A percentile compares a stretch with the other conserved stretches of the same genome.
These are phyloP conservation scores for Acanthornis magna DNA, from an alignment of 2,797 vertebrate genomes.

Conservation along the genomic window DNA sequence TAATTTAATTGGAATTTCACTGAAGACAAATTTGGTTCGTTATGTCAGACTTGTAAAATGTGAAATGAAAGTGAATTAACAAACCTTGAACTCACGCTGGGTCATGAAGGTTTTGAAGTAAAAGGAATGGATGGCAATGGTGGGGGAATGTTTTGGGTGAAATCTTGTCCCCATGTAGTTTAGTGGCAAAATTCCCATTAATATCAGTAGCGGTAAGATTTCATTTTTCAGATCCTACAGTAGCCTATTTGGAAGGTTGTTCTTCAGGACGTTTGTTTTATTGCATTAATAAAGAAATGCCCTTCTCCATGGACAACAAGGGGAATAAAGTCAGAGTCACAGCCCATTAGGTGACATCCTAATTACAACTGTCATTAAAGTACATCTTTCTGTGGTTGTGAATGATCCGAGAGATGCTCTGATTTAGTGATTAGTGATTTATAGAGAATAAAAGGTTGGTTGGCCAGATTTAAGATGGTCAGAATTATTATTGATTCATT, in stretches of 20 bases:
- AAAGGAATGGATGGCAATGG: not conserved
- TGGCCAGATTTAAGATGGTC: not conserved
- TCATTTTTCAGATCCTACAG: not conserved
- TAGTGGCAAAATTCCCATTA: not conserved
- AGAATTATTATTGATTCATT: not conserved
- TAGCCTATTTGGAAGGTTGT: not conserved
- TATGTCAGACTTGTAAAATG: slow-evolving; percentile 34
- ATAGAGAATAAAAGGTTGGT: not conserved
- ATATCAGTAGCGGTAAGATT: not conserved
- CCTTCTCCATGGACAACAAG: not conserved
- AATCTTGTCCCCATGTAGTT: not conserved
- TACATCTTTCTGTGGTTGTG: not conserved
- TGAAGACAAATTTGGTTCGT: slow-evolving; percentile 31
- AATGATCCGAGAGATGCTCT: not conserved
- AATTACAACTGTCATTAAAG: not conserved
- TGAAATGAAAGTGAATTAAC: slow-evolving; percentile 30
- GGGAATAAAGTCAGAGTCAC: not conserved
- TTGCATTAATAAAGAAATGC: not conserved
- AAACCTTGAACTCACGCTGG: not conserved
- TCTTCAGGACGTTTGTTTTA: not conserved
- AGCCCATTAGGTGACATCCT: not conserved
- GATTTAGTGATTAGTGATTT: not conserved
- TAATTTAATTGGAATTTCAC: slow-evolving; percentile 50
- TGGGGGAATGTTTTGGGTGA: not conserved
- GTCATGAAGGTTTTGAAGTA: not conserved